These are phyloP conservation scores for Agrotis clavis DNA, from an alignment of 2,888 invertebrate species.

Conservation along the genomic window DNA sequence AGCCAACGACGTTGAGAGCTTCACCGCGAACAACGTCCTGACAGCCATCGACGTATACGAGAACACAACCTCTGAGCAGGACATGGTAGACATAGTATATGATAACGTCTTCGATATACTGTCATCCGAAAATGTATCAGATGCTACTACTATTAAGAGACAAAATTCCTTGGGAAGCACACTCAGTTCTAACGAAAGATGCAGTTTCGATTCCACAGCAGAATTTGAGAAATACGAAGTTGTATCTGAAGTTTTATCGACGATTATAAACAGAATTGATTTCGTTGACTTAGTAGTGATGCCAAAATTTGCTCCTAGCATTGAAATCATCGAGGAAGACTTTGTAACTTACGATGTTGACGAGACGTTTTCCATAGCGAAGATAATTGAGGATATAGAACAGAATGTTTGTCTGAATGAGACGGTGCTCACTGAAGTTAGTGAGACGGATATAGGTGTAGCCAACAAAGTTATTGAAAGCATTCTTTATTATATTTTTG, in stretches of 20 bases:
- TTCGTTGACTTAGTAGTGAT: conserved; percentile 42
- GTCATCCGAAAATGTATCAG: conserved; percentile 45
- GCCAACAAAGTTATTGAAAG: conserved; percentile 80
- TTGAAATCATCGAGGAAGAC: not conserved
- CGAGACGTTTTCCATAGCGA: conserved; percentile 81
- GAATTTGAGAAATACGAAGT: conserved; percentile 87
- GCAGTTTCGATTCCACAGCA: conserved; percentile 83
- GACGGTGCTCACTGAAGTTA: conserved; percentile 76
- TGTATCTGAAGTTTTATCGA: conserved; percentile 77
- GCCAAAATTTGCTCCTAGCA: conserved; percentile 7
- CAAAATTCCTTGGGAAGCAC: conserved; percentile 69
- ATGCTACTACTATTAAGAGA: conserved; percentile 57
- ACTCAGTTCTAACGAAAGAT: conserved; percentile 73
- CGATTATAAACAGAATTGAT: conserved; percentile 77
- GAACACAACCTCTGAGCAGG: conserved; percentile 34
- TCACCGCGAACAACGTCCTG: conserved; percentile 39
- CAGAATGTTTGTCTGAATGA: conserved; percentile 72
- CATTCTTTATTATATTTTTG: conserved; percentile 82
- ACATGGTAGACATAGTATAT: conserved; percentile 51
- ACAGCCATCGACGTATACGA: conserved; percentile 63
- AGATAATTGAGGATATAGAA: conserved; percentile 81
- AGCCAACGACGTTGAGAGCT: conserved; percentile 20
- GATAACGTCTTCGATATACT: conserved; percentile 54
- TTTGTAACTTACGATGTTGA: conserved; percentile 27
- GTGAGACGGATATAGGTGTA: conserved; percentile 71